These are phyloP conservation scores for Boulengeromyrus knoepffleri DNA, from an alignment of 2,113 vertebrate species.

Conservation along the genomic window DNA sequence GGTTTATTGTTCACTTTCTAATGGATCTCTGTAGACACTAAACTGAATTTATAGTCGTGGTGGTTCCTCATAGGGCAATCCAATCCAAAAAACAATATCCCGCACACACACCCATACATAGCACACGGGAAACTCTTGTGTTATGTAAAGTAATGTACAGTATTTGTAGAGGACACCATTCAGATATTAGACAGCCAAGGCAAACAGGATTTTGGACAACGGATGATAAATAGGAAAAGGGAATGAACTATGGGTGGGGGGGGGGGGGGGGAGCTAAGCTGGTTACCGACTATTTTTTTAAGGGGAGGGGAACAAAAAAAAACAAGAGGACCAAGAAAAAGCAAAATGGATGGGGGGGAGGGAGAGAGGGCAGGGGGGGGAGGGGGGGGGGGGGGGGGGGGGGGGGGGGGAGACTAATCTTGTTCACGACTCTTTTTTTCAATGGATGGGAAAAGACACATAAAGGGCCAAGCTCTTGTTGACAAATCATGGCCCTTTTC, in stretches of 20 bases:
- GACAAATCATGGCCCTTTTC: constrained; percentile 7
- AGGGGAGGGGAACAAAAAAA: background rate
- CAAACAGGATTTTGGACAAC: background rate
- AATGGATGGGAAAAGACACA: constrained; percentile 6
- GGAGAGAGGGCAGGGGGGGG: background rate
- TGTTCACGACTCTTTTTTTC: constrained; percentile 5
- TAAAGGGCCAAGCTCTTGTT: constrained; percentile 8
- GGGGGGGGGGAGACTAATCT: background rate
- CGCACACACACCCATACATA: background rate
- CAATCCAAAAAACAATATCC: background rate
- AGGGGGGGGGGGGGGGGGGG: background rate
- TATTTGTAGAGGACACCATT: background rate
- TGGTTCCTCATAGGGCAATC: background rate
- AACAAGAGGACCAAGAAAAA: too few relatives aligned
- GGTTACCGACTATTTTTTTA: too few relatives aligned
- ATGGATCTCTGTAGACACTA: background rate
- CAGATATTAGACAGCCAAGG: background rate
- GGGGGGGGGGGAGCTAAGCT: background rate
- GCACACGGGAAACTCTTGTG: background rate
- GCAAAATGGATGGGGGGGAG: too few relatives aligned
- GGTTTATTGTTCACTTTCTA: background rate
- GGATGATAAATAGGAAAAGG: background rate
- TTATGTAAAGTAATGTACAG: background rate
- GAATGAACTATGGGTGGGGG: background rate
- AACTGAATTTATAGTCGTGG: background rate